These are phyloP conservation scores for Chaenocephalus aceratus DNA, from an alignment of 2,113 vertebrate species.

Conservation along the genomic window DNA sequence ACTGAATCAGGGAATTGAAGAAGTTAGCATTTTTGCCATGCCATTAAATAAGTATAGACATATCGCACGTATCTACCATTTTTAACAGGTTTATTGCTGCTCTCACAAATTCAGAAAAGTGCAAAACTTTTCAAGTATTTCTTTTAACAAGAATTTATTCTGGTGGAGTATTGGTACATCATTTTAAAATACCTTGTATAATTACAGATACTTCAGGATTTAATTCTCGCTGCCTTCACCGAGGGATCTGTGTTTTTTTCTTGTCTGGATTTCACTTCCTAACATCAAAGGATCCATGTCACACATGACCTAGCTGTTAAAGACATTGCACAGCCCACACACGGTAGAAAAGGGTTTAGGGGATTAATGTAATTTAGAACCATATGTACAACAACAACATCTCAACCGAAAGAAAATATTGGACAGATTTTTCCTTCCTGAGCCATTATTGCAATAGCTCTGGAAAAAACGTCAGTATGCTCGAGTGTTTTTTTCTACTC, in stretches of 20 bases:
- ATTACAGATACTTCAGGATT: neutral
- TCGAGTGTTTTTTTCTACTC: constrained; percentile 23
- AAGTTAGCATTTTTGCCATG: neutral
- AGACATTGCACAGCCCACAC: neutral
- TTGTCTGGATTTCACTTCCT: neutral
- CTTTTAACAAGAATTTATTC: neutral
- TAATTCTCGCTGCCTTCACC: neutral
- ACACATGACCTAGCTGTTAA: neutral
- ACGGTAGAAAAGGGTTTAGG: neutral
- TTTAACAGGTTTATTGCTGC: neutral
- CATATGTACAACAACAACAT: constrained; percentile 4
- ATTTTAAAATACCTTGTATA: neutral
- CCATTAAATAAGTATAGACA: neutral
- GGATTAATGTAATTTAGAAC: neutral
- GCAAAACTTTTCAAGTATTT: neutral
- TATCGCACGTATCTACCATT: neutral
- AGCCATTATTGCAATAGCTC: neutral
- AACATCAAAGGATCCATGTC: neutral
- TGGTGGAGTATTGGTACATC: neutral
- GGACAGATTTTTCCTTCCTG: neutral
- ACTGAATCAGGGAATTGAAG: neutral
- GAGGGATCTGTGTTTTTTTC: neutral
- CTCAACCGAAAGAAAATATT: neutral
- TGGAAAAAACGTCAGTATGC: neutral
- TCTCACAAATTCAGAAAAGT: neutral